Evolutionary conservation across 2,888 invertebrate species (phyloP), one percentile per base, ranked within the genome.

Genomic region (Aethes cnicana): DNA sequence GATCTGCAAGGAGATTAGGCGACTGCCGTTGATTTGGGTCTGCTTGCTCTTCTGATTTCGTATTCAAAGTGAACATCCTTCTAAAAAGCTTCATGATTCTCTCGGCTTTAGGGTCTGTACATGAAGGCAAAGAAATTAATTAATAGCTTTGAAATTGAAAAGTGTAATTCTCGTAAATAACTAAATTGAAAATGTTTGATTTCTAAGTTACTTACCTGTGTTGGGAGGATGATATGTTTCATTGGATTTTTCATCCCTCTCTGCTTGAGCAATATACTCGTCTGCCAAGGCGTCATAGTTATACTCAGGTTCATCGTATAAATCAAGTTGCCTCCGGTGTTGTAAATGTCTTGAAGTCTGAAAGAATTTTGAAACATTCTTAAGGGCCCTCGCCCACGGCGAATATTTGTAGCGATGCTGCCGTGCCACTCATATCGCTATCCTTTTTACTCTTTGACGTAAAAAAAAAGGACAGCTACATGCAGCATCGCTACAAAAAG

Each of bases 191-290:
- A 14, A 3, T 12, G 5, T 30, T 30, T 30, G 7, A 14, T 32
- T 32, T n/a, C 17, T 82, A 11, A 72, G 20, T 18, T 42, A 28
- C 41, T 49, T 42, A 71, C 69, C 66, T 58, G 57, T 56, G 52
- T 57, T 50, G 14, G 33, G 47, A 47, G 80, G 79, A 63, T 87
- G 85, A 44, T 83, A 69, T 2, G 80, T 81, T 23, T 79, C 61
- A 28, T 82, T 84, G 4, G 64, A 69, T 20, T 61, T 65, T 36
- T 70, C 68, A 36, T 74, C 69, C 20, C 70, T 60, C 32, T 72
- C 61, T 4, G 86, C 60, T 48, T 83, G 74, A n/a, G 72, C 72
- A 21, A 84, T 68, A 57, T 92, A 92, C 60, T 91, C 90, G 4
- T 71, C 66, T 53, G 84, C 68, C 30, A 91, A 76, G 33, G 65